phyloP scores from a whole-genome alignment of 1,140 invertebrate genomes.

The Proctacanthus coquilletti region DNA sequence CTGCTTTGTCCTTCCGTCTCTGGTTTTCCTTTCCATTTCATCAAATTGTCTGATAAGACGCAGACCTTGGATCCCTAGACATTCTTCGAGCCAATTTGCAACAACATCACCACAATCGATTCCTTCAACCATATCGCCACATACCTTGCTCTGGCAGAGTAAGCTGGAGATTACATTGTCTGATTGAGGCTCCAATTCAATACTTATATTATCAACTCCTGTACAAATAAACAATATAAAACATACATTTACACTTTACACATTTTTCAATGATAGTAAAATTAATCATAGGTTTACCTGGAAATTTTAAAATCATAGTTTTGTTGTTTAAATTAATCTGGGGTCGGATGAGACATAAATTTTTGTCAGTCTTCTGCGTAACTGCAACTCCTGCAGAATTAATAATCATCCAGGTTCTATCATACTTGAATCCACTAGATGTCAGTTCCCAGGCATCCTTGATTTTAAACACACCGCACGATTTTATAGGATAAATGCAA shows the following conservation, averaged over 20 bases:
- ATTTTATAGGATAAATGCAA: slow-evolving; percentile 87
- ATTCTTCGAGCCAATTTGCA: slow-evolving; percentile 57
- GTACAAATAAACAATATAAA: neutral
- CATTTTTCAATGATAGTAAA: neutral
- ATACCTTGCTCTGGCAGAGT: slow-evolving; percentile 68
- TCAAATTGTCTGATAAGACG: slow-evolving; percentile 49
- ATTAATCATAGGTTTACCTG: no score
- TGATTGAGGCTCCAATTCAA: neutral
- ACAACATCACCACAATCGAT: slow-evolving; percentile 69
- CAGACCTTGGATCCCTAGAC: slow-evolving; percentile 45
- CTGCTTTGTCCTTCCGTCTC: slow-evolving; percentile 19
- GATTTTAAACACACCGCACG: slow-evolving; percentile 65
- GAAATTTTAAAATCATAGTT: slow-evolving; percentile 47
- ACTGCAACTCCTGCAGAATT: slow-evolving; percentile 59
- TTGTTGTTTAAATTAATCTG: slow-evolving; percentile 44
- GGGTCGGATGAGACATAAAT: slow-evolving; percentile 69
- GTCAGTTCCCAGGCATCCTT: slow-evolving; percentile 51
- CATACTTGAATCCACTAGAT: slow-evolving; percentile 63
- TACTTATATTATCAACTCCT: neutral
- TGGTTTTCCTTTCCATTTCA: slow-evolving; percentile 27
- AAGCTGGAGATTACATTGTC: neutral
- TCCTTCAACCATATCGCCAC: slow-evolving; percentile 61
- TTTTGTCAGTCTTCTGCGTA: slow-evolving; percentile 73
- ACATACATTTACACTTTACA: neutral
- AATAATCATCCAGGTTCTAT: slow-evolving; percentile 86